Base-by-base conservation (phyloP, 35 echinoderm and acorn worm genomes). In the Lytechinus pictus region DNA sequence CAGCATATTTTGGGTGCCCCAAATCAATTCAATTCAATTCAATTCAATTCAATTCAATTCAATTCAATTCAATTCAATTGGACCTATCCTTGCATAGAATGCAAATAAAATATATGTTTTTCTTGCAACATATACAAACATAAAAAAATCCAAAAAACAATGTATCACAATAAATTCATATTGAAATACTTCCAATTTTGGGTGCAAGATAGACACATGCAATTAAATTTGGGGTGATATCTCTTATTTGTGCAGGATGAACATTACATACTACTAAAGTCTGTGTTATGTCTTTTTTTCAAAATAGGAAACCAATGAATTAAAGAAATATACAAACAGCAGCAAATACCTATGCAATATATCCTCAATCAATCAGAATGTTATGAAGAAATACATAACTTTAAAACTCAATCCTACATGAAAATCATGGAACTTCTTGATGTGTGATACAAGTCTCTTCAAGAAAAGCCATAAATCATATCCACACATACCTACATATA, bases 71-170 rank as follows among this genome's bases (percentile, higher is more conserved):
- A n/a, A n/a, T n/a, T n/a, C n/a, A n/a, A n/a, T 16, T 79, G 21
- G 6, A 79, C n/a, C 66, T 7, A 16, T 79, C n/a, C 66, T 79
- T 79, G 66, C 66, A 79, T 79, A 79, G 66, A 79, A 79, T 7
- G 66, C 66, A 79, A 79, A 79, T 79, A n/a, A 79, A 79, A 79
- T 79, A 79, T n/a, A 8, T 24, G 6, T 24, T 79, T 24, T n/a
- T 44, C 33, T 79, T 79, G 66, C 66, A 79, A 79, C 66, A 79
- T 79, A 79, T 79, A 79, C 66, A 79, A 79, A 79, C 66, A 79
- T 3, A 79, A 24, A 79, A 27, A 5, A 44, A 44, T n/a, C 66
- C 24, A 79, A 27, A 5, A 44, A 44, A 24, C 66, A 79, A 79
- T 79, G 21, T 79, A 79, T 79, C 66, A 79, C 8, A 7, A n/a